A percentile compares a stretch with the other conserved stretches of the same genome.
Conservation (phyloP, 2,113 vertebrate genomes). For the Anhinga rufa region DNA sequence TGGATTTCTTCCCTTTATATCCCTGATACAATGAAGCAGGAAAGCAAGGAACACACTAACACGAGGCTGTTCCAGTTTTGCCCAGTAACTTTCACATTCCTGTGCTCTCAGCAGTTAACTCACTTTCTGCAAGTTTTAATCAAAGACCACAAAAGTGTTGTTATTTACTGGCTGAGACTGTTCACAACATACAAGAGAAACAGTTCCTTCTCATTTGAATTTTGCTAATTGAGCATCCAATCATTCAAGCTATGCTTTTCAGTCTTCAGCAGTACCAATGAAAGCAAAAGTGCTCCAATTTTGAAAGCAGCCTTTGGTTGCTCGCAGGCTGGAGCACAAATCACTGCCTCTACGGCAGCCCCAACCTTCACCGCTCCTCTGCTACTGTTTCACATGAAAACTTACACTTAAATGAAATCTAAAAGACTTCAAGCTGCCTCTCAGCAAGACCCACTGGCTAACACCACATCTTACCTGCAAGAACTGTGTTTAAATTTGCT, state of each 20-base stretch:
- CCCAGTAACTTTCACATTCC: neutral
- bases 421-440: neutral
- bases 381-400: neutral
- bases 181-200: neutral
- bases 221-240: neutral
- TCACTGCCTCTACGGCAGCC: neutral
- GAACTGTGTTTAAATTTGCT: neutral
- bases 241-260: neutral
- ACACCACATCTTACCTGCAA: neutral
- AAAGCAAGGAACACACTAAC: neutral
- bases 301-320: neutral
- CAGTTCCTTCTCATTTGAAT: neutral
- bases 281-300: neutral
- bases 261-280: neutral
- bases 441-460: neutral
- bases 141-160: neutral
- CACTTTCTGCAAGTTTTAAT: neutral
- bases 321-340: neutral
- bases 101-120: neutral
- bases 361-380: neutral
- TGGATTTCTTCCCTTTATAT: neutral
- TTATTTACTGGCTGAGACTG: neutral
- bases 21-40: rapidly evolving
- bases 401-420: neutral
- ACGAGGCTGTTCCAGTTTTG: neutral